Evolutionary conservation across 2,888 invertebrate genomes (phyloP).

Genomic region (Salticus scenicus): DNA sequence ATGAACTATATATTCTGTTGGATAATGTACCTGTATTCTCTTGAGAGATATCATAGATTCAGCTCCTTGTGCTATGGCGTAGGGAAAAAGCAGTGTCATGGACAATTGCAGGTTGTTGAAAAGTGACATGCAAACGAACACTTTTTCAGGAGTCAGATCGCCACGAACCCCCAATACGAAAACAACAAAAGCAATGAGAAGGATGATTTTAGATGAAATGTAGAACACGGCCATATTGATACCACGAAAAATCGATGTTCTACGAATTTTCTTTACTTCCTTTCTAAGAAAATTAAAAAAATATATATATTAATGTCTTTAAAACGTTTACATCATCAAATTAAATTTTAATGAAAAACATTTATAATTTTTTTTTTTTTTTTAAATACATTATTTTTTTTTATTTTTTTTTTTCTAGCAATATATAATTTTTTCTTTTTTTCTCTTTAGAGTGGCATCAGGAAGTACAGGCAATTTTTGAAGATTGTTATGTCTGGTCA

Average conservation of each 20-base stretch:
- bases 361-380: no score
- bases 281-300: no score
- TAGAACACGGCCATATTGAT: constrained; percentile 82
- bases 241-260: constrained; percentile 81
- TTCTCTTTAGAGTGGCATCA: no score
- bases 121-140: constrained; percentile 92
- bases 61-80: constrained; percentile 86
- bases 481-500: no score
- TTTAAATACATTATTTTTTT: no score
- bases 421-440: no score
- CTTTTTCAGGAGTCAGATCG: constrained; percentile 70
- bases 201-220: constrained; percentile 86
- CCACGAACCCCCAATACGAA: constrained; percentile 81
- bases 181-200: constrained; percentile 86
- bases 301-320: no score
- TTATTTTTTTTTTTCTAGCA: no score
- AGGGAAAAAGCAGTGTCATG: constrained; percentile 83
- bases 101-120: constrained; percentile 89
- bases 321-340: no score
- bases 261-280: constrained; percentile 83
- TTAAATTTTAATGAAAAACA: no score
- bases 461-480: no score
- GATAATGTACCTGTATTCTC: constrained; percentile 82
- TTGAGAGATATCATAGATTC: constrained; percentile 86
- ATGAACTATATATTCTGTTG: no score